phyloP scores from a whole-genome alignment of 2,888 invertebrate genomes.

The Microplitis deprimator region DNA sequence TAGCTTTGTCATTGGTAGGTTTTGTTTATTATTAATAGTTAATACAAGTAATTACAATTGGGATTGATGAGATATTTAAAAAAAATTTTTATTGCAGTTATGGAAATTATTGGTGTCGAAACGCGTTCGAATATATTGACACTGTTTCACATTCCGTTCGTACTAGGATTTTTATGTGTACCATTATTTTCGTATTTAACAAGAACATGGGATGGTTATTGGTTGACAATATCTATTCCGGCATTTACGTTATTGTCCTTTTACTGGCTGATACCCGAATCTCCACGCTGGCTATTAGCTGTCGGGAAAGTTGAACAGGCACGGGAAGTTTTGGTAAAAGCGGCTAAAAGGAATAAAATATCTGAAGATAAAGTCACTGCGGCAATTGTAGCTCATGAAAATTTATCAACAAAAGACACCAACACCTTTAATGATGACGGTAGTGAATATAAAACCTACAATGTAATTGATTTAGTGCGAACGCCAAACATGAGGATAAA shows the following conservation, averaged over 20 bases:
- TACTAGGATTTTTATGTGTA: constrained; percentile 74
- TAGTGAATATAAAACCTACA: constrained; percentile 65
- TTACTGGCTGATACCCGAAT: constrained; percentile 74
- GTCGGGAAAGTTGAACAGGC: constrained; percentile 69
- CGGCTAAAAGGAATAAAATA: constrained; percentile 69
- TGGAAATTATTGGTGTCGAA: constrained; percentile 76
- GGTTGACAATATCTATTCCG: constrained; percentile 72
- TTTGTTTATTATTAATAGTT: constrained; percentile 7
- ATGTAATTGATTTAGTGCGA: constrained; percentile 65
- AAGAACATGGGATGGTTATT: constrained; percentile 74
- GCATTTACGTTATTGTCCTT: constrained; percentile 71
- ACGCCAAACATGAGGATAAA: constrained; percentile 69
- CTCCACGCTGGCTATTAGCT: constrained; percentile 72
- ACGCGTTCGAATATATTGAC: constrained; percentile 72
- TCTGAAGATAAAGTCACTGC: constrained; percentile 61
- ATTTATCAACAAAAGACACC: constrained; percentile 52
- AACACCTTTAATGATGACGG: constrained; percentile 63
- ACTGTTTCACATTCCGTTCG: constrained; percentile 74
- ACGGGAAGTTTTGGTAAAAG: constrained; percentile 65
- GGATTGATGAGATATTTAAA: constrained; percentile 22
- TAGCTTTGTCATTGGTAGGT: constrained; percentile 76
- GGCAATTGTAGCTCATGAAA: constrained; percentile 61
- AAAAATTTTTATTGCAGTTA: constrained; percentile 66
- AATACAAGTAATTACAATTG: constrained; percentile 5
- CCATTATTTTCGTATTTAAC: constrained; percentile 76